These are phyloP conservation scores for Coturnix japonica DNA, from an alignment of 2,113 vertebrate genomes.

Conservation along the genomic window DNA sequence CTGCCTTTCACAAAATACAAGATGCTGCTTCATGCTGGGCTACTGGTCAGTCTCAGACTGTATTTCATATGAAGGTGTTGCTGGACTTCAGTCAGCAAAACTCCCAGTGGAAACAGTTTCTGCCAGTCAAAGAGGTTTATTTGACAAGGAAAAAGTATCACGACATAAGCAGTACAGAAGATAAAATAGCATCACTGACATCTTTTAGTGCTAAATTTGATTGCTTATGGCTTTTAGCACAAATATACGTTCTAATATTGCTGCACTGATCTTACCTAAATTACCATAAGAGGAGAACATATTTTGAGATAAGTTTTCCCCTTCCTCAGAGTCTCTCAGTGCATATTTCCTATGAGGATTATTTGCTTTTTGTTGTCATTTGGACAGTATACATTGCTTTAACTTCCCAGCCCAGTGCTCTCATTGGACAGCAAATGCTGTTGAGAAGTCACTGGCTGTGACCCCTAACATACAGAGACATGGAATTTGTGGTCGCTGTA, in stretches of 20 bases:
- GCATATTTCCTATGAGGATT: neutral
- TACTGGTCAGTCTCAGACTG: neutral
- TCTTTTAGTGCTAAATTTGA: neutral
- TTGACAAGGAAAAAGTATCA: neutral
- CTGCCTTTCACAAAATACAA: neutral
- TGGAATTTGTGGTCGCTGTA: neutral
- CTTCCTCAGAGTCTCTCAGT: neutral
- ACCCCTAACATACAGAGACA: neutral
- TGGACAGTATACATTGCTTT: neutral
- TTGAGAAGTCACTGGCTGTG: neutral
- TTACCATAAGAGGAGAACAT: neutral
- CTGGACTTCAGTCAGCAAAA: neutral
- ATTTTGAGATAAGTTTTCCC: neutral
- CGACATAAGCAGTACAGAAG: neutral
- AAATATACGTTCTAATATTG: neutral
- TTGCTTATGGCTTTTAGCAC: neutral
- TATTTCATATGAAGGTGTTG: neutral
- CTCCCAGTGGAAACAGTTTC: neutral
- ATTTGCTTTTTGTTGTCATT: neutral
- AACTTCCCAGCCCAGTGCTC: neutral
- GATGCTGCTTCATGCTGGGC: neutral
- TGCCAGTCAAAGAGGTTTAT: neutral
- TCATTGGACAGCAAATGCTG: neutral
- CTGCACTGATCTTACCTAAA: neutral
- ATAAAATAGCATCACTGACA: neutral